Evolutionary conservation across 2,113 vertebrate species (phyloP).

Genomic region (Elaphurus davidianus): DNA sequence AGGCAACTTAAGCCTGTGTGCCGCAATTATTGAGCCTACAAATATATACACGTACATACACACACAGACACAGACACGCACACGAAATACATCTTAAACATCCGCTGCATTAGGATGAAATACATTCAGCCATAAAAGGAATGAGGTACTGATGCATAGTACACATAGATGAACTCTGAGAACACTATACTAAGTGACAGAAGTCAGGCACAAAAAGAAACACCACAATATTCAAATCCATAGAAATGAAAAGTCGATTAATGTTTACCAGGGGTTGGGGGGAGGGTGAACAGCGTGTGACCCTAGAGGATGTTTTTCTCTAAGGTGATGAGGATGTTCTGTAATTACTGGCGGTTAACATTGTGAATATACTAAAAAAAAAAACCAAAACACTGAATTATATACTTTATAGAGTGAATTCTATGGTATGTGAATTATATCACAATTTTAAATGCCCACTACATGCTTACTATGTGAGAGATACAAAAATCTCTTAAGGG

Average conservation of each 20-base stretch:
- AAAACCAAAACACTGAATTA: background rate
- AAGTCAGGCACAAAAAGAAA: background rate
- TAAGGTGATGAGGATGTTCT: background rate
- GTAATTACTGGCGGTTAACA: background rate
- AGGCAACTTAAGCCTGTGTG: background rate
- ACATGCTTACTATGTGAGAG: background rate
- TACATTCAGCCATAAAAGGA: background rate
- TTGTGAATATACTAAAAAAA: background rate
- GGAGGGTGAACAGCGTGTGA: accelerated
- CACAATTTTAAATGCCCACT: background rate
- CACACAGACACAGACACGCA: background rate
- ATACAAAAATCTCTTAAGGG: background rate
- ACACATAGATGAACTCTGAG: background rate
- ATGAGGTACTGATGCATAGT: background rate
- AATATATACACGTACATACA: background rate
- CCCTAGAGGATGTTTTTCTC: background rate
- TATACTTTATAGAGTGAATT: background rate
- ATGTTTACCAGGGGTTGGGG: too few species aligned
- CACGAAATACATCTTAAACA: background rate
- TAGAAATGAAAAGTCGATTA: background rate
- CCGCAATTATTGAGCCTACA: background rate
- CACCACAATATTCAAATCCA: background rate
- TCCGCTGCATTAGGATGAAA: background rate
- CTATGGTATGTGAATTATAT: background rate
- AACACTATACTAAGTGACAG: background rate